Evolutionary conservation across 2,888 invertebrate species (phyloP).

Genomic region (Micoletzkya japonica): DNA sequence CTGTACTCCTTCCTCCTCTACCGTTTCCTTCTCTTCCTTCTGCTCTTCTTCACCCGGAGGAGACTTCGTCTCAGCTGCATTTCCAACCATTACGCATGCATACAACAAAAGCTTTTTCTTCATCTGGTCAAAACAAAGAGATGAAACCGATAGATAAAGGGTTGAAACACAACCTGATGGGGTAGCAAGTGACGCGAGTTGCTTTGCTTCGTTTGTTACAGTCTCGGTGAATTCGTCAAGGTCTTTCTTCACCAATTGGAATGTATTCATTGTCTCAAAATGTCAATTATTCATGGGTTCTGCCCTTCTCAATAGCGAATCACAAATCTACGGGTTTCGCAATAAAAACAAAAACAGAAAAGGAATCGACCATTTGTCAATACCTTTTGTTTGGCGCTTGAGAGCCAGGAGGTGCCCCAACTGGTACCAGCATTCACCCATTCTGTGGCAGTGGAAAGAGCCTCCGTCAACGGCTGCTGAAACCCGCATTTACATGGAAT

Average conservation of each 20-base stretch:
- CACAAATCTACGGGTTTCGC: neutral
- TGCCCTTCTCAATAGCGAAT: neutral
- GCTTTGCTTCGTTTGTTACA: slow-evolving; percentile 52
- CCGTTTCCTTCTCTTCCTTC: slow-evolving; percentile 30
- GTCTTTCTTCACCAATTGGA: slow-evolving; percentile 61
- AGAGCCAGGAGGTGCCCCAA: slow-evolving; percentile 53
- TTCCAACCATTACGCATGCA: neutral
- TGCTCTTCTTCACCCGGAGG: slow-evolving; percentile 1
- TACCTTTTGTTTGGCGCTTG: slow-evolving; percentile 56
- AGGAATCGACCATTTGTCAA: neutral
- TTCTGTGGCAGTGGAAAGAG: slow-evolving; percentile 28
- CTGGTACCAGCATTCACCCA: slow-evolving; percentile 42
- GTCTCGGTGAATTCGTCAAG: slow-evolving; percentile 59
- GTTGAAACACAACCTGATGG: too few relatives aligned
- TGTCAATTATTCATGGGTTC: neutral
- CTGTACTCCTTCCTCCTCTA: slow-evolving; percentile 20
- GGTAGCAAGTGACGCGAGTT: slow-evolving; percentile 38
- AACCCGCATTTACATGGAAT: too few relatives aligned
- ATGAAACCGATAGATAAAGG: slow-evolving; percentile 28
- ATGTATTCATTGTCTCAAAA: slow-evolving; percentile 56
- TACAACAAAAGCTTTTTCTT: neutral
- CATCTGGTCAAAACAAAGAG: neutral
- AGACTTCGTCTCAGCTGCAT: neutral
- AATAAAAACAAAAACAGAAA: neutral
- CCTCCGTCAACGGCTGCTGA: slow-evolving; percentile 9